Evolutionary conservation across 2,797 vertebrate genomes (phyloP).

Genomic region (Manis javanica): DNA sequence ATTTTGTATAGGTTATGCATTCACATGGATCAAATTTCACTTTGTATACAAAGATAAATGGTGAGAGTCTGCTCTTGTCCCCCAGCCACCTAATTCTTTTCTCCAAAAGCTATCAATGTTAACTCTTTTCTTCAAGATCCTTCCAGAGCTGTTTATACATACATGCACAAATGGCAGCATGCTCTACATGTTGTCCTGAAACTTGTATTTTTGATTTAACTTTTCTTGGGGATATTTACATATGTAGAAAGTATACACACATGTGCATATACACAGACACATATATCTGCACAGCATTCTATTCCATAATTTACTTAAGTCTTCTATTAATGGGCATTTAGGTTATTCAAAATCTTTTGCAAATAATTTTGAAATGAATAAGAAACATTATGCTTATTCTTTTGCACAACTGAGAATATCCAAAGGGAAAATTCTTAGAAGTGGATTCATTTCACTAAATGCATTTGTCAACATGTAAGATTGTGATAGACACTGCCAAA

Average conservation of each 20-base stretch:
- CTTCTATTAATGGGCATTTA: neutral
- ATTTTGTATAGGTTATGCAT: neutral
- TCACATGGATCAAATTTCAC: constrained; percentile 7
- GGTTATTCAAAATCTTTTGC: neutral
- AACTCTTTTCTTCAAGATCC: neutral
- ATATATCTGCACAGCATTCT: neutral
- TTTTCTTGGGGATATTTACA: neutral
- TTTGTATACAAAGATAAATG: neutral
- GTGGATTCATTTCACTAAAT: neutral
- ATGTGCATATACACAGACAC: too few species aligned
- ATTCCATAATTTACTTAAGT: neutral
- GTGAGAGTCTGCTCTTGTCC: neutral
- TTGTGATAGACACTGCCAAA: neutral
- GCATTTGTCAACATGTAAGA: neutral
- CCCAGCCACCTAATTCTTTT: neutral
- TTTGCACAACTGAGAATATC: neutral
- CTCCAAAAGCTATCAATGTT: neutral
- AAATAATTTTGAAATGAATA: neutral
- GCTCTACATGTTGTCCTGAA: neutral
- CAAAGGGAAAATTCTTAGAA: neutral
- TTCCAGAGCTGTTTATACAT: neutral
- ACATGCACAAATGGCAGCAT: neutral
- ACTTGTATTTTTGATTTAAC: constrained; percentile 3
- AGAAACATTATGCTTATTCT: neutral
- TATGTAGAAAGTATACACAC: neutral